Evolutionary conservation across 2,888 invertebrate genomes (phyloP), one percentile per base, ranked within the genome.

Genomic region (Thumatha senex): DNA sequence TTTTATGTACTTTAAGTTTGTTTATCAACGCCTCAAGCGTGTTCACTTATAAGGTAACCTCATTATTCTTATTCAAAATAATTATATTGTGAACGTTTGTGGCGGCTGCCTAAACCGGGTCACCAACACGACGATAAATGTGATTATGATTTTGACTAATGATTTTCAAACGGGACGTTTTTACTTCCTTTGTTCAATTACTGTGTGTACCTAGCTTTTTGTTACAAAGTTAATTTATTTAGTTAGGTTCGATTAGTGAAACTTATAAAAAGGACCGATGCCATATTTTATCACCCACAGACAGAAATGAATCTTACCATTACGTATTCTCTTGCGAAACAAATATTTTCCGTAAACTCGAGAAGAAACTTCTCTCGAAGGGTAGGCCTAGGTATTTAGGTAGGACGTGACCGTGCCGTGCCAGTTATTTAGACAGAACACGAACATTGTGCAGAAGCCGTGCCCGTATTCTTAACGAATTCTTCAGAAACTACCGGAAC

Each of bases 161-260:
- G 46, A 48, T 35, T 18, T 35, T 33, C 34, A 44, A 34, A 24
- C 24, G 35, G 35, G 13, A 13, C 51, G 57, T 48, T 51, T 54
- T 46, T 44, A 46, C 12, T 14, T 41, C 24, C 51, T 46, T 41
- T 51, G 51, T 61, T 50, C 49, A 39, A 39, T 48, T 47, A 43
- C 29, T 1, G n/a, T 35, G 40, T 11, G 34, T 24, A 31, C 4
- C 8, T 31, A n/a, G n/a, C n/a, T 50, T 60, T 56, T 60, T 57
- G 62, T 30, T 42, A 15, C 18, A 24, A 36, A 13, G 31, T 29
- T 13, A 13, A 38, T 18, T 34, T 13, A 34, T 33, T 46, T 34
- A 2, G 40, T 40, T 24, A 39, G 15, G 10, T 39, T 39, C 15
- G 18, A n/a, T 15, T 39, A 39, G 39, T 9, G 11, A n/a, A 11